Evolutionary conservation across 2,888 invertebrate genomes (phyloP), one percentile per base, ranked within the genome.

Genomic region (Luffia ferchaultella): DNA sequence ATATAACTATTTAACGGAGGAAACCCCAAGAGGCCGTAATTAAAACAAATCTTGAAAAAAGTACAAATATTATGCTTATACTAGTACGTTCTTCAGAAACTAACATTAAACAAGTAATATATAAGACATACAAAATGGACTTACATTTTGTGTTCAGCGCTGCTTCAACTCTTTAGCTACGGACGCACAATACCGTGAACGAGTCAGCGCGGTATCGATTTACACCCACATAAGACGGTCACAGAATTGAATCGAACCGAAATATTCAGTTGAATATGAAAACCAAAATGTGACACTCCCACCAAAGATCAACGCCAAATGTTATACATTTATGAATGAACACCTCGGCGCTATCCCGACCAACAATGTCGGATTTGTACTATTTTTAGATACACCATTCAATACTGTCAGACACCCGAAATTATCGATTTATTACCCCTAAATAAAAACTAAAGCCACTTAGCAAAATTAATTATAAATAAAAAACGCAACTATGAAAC

Each of bases 251-350:
- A 30, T 30, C 12, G 30, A 7, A 12, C 12, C 30, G 3, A 30
- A 30, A 30, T 30, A 30, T 30, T 7, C 3, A 12, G 12, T 12
- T 12, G 30, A 3, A 30, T 30, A 3, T 30, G n/a, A n/a, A n/a
- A n/a, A n/a, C n/a, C 30, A 12, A 30, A 30, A 3, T 30, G 30
- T 30, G 30, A 30, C 30, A 30, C 30, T 30, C 30, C 30, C 30
- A 64, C 67, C 71, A 68, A 3, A 12, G 5, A 7, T 62, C 62
- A 60, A 65, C 67, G 67, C 62, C 60, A 73, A 78, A 70, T 74
- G 76, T 76, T n/a, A 73, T 70, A 70, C 69, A 64, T 62, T 71
- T 77, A 78, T 79, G 78, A 80, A 80, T 80, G 80, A 67, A 64
- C 66, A 60, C 62, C 62, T 62, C 63, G 64, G 65, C 66, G 68